A percentile compares a stretch with the other conserved stretches of the same genome.
These are phyloP conservation scores for Rattus rattus DNA, from an alignment of 2,113 vertebrate genomes.

Conservation along the genomic window DNA sequence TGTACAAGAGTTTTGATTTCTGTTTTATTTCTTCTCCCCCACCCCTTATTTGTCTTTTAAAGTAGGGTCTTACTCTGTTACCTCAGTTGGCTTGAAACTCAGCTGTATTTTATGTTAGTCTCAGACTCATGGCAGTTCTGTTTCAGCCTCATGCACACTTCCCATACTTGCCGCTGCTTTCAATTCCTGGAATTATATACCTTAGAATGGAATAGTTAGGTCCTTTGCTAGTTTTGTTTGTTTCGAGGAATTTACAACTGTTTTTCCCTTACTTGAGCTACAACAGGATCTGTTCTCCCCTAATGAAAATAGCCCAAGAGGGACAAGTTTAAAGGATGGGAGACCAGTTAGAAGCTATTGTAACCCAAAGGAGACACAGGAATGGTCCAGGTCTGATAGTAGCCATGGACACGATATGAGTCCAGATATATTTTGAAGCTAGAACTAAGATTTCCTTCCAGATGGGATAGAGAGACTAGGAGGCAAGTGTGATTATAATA, in stretches of 20 bases:
- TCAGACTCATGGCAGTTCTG: background rate
- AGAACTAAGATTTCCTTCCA: background rate
- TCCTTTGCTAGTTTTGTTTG: background rate
- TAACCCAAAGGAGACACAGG: background rate
- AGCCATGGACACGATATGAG: background rate
- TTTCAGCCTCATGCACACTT: background rate
- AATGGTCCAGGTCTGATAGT: background rate
- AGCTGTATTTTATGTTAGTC: background rate
- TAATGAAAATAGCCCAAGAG: background rate
- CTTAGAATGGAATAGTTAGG: background rate
- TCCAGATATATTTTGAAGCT: slow-evolving; percentile 7
- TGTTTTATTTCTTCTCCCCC: background rate
- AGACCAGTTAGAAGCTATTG: background rate
- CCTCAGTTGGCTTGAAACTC: background rate
- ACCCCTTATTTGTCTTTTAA: background rate
- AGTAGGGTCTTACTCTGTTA: background rate
- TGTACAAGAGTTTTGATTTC: background rate
- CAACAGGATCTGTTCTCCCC: background rate
- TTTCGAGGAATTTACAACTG: background rate
- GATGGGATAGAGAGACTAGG: background rate
- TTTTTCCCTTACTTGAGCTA: slow-evolving; percentile 33
- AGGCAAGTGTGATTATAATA: background rate
- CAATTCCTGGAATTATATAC: background rate
- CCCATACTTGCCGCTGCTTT: background rate
- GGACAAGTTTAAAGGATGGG: background rate